Base-by-base conservation (phyloP, 1,140 invertebrate genomes). In the Procambarus virginalis region DNA sequence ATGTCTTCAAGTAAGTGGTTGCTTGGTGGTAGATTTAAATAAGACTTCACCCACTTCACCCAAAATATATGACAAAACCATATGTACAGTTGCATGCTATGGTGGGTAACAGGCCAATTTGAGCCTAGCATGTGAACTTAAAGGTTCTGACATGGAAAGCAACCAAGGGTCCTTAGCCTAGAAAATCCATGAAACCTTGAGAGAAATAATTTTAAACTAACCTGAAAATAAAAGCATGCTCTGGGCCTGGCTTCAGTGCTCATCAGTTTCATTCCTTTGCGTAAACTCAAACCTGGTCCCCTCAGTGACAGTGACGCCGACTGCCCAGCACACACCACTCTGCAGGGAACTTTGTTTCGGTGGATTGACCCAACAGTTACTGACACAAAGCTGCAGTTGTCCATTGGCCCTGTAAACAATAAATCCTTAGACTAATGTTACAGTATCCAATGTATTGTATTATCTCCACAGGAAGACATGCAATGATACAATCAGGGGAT, bases 291-390 rank as follows among this genome's bases (percentile, higher is more conserved):
- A 55, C 95, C 94, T n/a, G 94, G 93, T 86, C 95, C 94, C n/a
- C 68, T 55, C 17, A 99, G 95, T n/a, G 97, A 97, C 10, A 99
- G 94, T 51, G 97, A 97, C 2, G 98, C 98, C 92, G 97, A 97
- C 93, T 99, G 98, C 0, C 98, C 98, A 1, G 98, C 97, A 86
- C 97, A 95, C 5, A 98, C 98, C 22, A 96, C 94, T 82, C 97
- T 95, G 93, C 97, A 98, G 0, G 97, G 97, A 1, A 97, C 96
- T 92, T 98, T 96, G 94, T 99, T 98, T 10, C 98, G 94, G 94
- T 99, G 97, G 64, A 99, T 96, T 49, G 97, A 97, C 75, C 96
- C 96, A 3, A 99, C 96, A 77, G 94, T 95, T 0, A 97, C 97
- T 4, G 95, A 95, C 77, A 95, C 95, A 94, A 99, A 99, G 78